Base-by-base conservation (phyloP, 2,888 invertebrate species). In the Gasteruption jaculator region DNA sequence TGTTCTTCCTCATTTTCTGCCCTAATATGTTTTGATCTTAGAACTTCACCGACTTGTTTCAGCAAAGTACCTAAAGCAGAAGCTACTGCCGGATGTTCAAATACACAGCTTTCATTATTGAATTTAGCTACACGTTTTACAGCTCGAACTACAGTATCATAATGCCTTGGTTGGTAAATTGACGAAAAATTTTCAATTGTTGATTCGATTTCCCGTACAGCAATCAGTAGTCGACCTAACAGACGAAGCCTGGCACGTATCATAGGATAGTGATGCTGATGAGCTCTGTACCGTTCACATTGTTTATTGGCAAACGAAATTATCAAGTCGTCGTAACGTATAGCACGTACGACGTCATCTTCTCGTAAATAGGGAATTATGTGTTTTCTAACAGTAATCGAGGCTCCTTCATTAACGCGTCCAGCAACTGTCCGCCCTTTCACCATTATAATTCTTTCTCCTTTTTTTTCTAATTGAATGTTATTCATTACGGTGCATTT, bases 321-420 rank as follows among this genome's bases (percentile, higher is more conserved):
- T 2, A 54, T 7, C n/a, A 52, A 33, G 36, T 40, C 25, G 38
- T 53, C 53, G 26, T 51, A 50, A 19, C 46, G 32, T 1, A 52
- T 53, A 2, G 38, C 21, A 8, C 43, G 33, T 6, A 38, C 43
- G 5, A 56, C 38, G n/a, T 45, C 40, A 35, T 53, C 50, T 21
- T 47, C 49, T 25, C 46, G 24, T 25, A 56, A n/a, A 2, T 48
- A 35, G 1, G 51, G 52, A 34, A 53, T 48, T 3, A 54, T 35
- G 11, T 8, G 30, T 15, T 37, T 20, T 10, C 44, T 31, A 4
- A 49, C 15, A 14, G 20, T 10, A 8, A 10, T 19, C 25, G 24
- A 42, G 1, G 49, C 47, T 6, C 37, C 29, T 32, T 41, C 16
- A 32, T 49, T 51, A 20, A 34, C 4, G 3, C 18, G n/a, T 6